These are phyloP conservation scores for Phalacrocorax pelagicus DNA, from an alignment of 2,113 vertebrate genomes.

Conservation along the genomic window DNA sequence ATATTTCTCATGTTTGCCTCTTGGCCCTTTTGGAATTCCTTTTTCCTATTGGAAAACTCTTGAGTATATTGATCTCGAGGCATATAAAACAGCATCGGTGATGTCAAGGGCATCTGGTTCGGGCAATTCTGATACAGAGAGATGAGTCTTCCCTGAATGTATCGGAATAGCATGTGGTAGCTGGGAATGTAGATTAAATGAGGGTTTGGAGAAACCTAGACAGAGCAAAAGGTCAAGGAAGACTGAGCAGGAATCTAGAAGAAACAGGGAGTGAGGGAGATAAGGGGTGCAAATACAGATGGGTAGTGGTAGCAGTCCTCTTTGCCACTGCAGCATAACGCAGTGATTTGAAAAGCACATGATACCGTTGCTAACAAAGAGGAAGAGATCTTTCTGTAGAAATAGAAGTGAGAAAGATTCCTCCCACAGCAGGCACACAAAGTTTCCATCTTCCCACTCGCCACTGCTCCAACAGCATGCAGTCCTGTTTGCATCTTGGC, in stretches of 20 bases:
- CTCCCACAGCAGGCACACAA: constrained; percentile 55
- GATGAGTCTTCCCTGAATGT: not conserved
- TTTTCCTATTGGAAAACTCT: not conserved
- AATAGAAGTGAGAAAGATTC: constrained; percentile 66
- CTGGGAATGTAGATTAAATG: not conserved
- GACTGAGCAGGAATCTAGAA: not conserved
- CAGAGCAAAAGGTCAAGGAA: not conserved
- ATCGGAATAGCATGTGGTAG: not conserved
- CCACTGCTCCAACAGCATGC: constrained; percentile 27
- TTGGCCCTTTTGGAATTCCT: not conserved
- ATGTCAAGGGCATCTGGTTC: not conserved
- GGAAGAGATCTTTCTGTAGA: constrained; percentile 50
- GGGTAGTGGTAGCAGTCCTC: not conserved
- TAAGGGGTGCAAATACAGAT: not conserved
- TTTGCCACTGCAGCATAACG: not conserved
- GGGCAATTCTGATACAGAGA: not conserved
- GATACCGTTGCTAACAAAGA: constrained; percentile 47
- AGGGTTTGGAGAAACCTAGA: not conserved
- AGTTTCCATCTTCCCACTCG: constrained; percentile 62
- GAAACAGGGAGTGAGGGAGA: not conserved
- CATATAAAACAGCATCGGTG: not conserved
- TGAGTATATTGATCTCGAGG: not conserved
- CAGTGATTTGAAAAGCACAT: not conserved
- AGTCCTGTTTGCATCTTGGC: not conserved
- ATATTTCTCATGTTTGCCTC: not conserved